Conservation (phyloP, 2,888 invertebrate genomes). For the Alentia gelatinosa region DNA sequence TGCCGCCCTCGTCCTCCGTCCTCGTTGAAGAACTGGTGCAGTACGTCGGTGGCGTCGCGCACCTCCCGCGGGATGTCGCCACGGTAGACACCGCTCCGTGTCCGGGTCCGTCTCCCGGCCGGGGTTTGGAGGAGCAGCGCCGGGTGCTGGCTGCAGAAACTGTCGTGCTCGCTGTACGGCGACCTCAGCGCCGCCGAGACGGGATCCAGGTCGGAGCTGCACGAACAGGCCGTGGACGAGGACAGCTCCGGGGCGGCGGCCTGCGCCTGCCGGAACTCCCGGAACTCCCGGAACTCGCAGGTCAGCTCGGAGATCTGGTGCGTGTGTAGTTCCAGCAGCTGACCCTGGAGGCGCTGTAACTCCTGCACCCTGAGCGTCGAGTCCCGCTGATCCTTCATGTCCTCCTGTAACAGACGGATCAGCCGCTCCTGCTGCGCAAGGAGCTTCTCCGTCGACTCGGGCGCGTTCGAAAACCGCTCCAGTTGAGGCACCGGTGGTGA, state of each 20-base stretch:
- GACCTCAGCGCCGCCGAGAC: not conserved
- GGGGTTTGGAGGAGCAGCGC: not conserved
- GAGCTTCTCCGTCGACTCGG: not conserved
- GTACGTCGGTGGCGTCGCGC: not conserved
- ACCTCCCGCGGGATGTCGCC: not conserved
- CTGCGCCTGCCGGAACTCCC: not conserved
- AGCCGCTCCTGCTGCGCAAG: not conserved
- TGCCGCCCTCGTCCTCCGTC: not conserved
- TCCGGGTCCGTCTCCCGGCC: no score
- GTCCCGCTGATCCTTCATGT: not conserved
- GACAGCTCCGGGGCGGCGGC: no score
- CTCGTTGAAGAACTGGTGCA: not conserved
- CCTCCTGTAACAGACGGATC: not conserved
- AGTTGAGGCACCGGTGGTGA: not conserved
- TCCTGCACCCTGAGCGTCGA: not conserved
- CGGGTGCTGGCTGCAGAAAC: not conserved
- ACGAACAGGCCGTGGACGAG: not conserved
- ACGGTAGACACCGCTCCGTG: not conserved
- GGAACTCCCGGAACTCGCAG: not conserved
- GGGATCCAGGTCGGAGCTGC: not conserved
- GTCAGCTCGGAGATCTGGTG: not conserved
- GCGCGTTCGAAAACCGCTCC: not conserved
- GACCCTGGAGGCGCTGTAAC: not conserved
- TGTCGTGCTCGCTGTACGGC: not conserved
- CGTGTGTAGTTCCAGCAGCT: not conserved